Conservation (phyloP, 2,113 vertebrate genomes). For the Argyrosomus japonicus region DNA sequence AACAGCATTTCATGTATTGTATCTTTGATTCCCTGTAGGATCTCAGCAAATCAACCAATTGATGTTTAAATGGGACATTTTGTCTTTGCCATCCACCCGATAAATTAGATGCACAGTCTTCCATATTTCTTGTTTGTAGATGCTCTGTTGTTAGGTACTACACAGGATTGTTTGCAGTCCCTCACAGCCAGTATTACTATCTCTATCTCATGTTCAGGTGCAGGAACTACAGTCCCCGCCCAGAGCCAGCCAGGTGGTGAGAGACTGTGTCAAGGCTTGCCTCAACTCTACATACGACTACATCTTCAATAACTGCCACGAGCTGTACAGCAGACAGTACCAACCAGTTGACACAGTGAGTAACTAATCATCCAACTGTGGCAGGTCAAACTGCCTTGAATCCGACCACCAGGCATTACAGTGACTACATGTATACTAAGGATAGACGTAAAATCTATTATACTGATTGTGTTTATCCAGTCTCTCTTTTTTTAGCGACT, state of each 20-base stretch:
- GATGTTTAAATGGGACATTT: background rate
- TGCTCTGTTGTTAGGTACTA: background rate
- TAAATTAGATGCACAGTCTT: background rate
- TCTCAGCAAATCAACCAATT: background rate
- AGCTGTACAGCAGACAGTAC: slow-evolving; percentile 95
- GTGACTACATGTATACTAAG: background rate
- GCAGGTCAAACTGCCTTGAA: too few relatives aligned
- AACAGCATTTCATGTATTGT: fast-evolving
- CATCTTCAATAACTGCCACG: slow-evolving; percentile 98
- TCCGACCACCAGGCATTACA: background rate
- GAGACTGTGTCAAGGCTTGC: slow-evolving; percentile 97
- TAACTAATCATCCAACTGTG: slow-evolving; percentile 16
- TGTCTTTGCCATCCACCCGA: background rate
- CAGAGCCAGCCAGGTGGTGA: slow-evolving; percentile 97
- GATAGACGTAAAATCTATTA: background rate
- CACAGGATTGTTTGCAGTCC: background rate
- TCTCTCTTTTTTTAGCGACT: background rate
- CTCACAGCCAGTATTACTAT: background rate
- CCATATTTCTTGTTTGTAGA: too few relatives aligned
- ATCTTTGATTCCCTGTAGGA: background rate
- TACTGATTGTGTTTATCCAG: background rate
- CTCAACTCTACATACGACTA: slow-evolving; percentile 98
- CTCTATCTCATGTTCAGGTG: slow-evolving; percentile 84
- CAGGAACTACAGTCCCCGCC: slow-evolving; percentile 98
- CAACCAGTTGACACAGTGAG: slow-evolving; percentile 90